Evolutionary conservation across 2,113 vertebrate genomes (phyloP).

Genomic region (Microcebus ravelobensis): DNA sequence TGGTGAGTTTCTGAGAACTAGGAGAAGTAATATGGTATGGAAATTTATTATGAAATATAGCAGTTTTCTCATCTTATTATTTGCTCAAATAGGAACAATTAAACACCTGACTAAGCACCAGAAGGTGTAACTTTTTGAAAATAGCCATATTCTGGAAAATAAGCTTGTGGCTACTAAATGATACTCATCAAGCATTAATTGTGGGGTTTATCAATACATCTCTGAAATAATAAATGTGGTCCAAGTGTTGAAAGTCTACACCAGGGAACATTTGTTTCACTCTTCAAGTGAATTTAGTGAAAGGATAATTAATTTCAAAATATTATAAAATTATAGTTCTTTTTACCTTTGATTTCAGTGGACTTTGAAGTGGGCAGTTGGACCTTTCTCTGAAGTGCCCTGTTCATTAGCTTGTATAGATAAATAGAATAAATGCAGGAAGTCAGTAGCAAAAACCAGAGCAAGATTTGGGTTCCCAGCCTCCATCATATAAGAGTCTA

Average conservation of each 20-base stretch:
- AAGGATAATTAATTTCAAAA: neutral
- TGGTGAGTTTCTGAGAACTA: neutral
- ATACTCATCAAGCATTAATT: neutral
- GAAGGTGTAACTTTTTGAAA: neutral
- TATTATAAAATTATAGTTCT: neutral
- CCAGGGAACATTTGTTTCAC: neutral
- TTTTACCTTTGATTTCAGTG: neutral
- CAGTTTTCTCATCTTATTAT: neutral
- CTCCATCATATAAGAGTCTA: neutral
- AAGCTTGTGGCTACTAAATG: neutral
- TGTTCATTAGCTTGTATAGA: neutral
- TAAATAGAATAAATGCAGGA: neutral
- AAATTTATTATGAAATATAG: neutral
- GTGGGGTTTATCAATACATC: neutral
- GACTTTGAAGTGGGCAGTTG: neutral
- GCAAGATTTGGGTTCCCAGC: neutral
- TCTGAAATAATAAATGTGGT: neutral
- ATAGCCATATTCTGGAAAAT: neutral
- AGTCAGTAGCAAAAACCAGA: neutral
- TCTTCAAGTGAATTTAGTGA: slow-evolving; percentile 2
- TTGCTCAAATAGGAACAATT: neutral
- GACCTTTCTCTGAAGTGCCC: neutral
- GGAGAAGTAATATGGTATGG: neutral
- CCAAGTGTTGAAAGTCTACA: neutral
- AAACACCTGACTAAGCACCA: neutral